Evolutionary conservation across 2,888 invertebrate species (phyloP), one percentile per base, ranked within the genome.

Genomic region (Conus canariensis): DNA sequence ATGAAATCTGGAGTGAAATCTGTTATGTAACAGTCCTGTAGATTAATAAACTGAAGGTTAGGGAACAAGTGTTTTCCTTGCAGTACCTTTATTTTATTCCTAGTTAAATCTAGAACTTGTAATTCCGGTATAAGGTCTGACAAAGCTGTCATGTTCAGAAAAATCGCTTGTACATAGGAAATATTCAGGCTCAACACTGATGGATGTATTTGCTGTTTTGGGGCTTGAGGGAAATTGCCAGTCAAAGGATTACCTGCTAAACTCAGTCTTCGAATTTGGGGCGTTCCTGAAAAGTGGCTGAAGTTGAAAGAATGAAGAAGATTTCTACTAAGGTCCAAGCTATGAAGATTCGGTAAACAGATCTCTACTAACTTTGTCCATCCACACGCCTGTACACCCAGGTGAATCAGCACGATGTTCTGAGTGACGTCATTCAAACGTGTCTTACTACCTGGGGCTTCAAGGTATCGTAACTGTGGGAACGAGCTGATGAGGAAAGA

Each of bases 91-190:
- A 85, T 64, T 12, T 45, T 67, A 70, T 87, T 90, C 60, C 67
- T 56, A 12, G 90, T 89, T 1, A 90, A 70, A n/a, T 90, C 90
- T 14, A 90, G 70, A 12, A 59, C 87, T 12, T 85, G n/a, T 6
- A 89, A 16, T 10, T 87, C 64, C 14, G 82, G 82, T 0, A 58
- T 56, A 25, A 56, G 1, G 1, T 9, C 16, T 58, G 82, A 82
- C 19, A 82, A 56, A 12, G 16, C n/a, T 5, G 9, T 9, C 58
- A 82, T 58, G 56, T 82, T 22, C 16, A 58, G 19, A 56, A 10
- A 19, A 6, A 58, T 58, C 0, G 6, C 58, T 16, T 2, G 22
- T 0, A 82, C 8, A 6, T 22, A 6, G 1, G 82, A 82, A 56
- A 82, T 6, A 22, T 82, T 82, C 5, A 82, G 45, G 10, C 30